A percentile compares a stretch with the other conserved stretches of the same genome.
phyloP scores from a whole-genome alignment of 1,140 invertebrate species.

The Drosophila rhopaloa region DNA sequence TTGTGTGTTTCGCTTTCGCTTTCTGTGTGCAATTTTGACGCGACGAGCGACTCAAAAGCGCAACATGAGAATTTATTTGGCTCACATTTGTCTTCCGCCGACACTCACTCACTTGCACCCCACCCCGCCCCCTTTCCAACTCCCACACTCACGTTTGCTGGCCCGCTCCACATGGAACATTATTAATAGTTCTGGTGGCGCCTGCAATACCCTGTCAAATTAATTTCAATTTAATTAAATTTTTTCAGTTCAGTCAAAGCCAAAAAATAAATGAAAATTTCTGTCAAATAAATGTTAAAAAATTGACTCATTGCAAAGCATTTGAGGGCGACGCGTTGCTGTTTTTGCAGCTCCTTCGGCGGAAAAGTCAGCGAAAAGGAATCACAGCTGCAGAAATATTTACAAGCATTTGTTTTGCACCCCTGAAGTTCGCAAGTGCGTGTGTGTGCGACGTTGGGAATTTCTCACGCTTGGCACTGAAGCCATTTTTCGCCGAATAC shows the following conservation, averaged over 20 bases:
- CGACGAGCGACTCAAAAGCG: slow-evolving; percentile 65
- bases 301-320: slow-evolving; percentile 76
- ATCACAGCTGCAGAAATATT: slow-evolving; percentile 81
- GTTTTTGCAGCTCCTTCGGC: background rate
- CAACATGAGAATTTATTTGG: slow-evolving; percentile 80
- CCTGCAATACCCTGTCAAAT: slow-evolving; percentile 78
- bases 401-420: slow-evolving; percentile 75
- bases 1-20: slow-evolving; percentile 26
- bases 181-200: slow-evolving; percentile 77
- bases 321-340: slow-evolving; percentile 19
- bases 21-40: slow-evolving; percentile 72
- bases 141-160: slow-evolving; percentile 2
- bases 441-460: slow-evolving; percentile 40
- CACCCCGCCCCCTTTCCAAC: slow-evolving; percentile 4
- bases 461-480: slow-evolving; percentile 73
- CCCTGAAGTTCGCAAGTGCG: slow-evolving; percentile 13
- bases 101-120: slow-evolving; percentile 45
- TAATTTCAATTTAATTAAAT: slow-evolving; percentile 84
- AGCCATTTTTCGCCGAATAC: slow-evolving; percentile 70
- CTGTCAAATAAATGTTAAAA: slow-evolving; percentile 84
- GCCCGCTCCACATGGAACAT: slow-evolving; percentile 49
- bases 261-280: slow-evolving; percentile 77
- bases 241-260: slow-evolving; percentile 46
- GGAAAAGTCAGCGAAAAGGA: slow-evolving; percentile 44
- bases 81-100: slow-evolving; percentile 74